Percentiles rank a stretch among this genome's conserved stretches.
Evolutionary conservation across 2,113 vertebrate species (phyloP).

Genomic region (Tenebrosternarchus preto): DNA sequence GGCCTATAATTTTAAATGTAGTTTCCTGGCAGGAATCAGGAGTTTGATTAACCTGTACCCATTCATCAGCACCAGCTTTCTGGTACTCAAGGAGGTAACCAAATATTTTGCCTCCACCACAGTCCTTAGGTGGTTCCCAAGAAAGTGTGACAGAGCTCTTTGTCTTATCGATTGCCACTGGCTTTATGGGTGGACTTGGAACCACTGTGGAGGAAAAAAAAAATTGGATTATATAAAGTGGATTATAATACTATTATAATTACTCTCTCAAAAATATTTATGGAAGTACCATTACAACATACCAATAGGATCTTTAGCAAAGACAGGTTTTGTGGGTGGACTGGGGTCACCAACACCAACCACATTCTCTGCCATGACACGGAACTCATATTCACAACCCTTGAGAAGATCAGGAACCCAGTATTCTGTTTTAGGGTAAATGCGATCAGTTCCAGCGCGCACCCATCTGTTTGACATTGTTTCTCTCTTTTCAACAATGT

Average conservation of each 20-base stretch:
- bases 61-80: constrained; percentile 91
- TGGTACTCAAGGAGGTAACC: constrained; percentile 96
- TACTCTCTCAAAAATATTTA: background rate
- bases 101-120: constrained; percentile 93
- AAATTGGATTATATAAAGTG: constrained; percentile 21
- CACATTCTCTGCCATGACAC: constrained; percentile 94
- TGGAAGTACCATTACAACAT: constrained; percentile 53
- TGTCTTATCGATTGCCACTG: constrained; percentile 85
- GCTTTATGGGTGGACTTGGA: constrained; percentile 88
- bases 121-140: constrained; percentile 89
- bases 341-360: constrained; percentile 93
- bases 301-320: constrained; percentile 97
- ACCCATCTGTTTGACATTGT: constrained; percentile 90
- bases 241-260: background rate
- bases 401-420: constrained; percentile 90
- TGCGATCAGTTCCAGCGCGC: constrained; percentile 82
- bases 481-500: constrained; percentile 96
- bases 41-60: constrained; percentile 91
- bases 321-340: constrained; percentile 92
- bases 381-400: constrained; percentile 97
- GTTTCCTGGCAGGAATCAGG: constrained; percentile 94
- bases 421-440: constrained; percentile 85
- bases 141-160: constrained; percentile 90
- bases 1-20: constrained; percentile 85
- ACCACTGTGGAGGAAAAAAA: constrained; percentile 73